A percentile compares a stretch with the other conserved stretches of the same genome.
Conservation (phyloP, 2,888 invertebrate species). For the Phyllotreta cruciferae region DNA sequence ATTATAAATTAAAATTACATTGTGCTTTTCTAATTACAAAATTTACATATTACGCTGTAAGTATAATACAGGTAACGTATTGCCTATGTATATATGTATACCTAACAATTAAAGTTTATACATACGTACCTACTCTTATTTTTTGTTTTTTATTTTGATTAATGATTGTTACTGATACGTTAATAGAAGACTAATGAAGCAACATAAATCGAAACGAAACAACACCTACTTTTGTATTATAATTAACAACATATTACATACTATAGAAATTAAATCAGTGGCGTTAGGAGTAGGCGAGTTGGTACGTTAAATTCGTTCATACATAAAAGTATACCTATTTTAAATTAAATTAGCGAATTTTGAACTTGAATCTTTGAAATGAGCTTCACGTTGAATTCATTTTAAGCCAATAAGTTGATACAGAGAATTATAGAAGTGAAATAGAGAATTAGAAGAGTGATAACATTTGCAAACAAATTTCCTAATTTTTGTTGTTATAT, state of each 20-base stretch:
- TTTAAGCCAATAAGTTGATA: neutral
- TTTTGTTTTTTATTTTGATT: constrained; percentile 34
- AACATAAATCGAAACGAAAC: constrained; percentile 47
- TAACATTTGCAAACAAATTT: no score
- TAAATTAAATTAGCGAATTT: no score
- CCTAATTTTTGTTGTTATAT: no score
- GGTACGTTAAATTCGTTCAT: neutral
- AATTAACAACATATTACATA: constrained; percentile 51
- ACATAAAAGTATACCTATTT: neutral
- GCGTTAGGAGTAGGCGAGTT: neutral
- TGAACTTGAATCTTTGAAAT: no score
- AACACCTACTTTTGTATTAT: constrained; percentile 52
- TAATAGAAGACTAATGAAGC: constrained; percentile 34
- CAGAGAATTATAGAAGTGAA: neutral
- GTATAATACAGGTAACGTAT: no score
- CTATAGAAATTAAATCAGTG: constrained; percentile 51
- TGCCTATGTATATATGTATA: no score
- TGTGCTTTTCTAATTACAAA: no score
- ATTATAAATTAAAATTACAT: no score
- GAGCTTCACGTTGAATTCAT: neutral
- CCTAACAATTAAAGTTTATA: no score
- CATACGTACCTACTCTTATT: no score
- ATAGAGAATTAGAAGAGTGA: no score
- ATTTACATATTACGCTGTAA: no score
- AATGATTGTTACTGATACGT: constrained; percentile 38